A percentile compares a stretch with the other conserved stretches of the same genome.
phyloP scores from a whole-genome alignment of 2,888 invertebrate species.

The Polydesmus complanatus region DNA sequence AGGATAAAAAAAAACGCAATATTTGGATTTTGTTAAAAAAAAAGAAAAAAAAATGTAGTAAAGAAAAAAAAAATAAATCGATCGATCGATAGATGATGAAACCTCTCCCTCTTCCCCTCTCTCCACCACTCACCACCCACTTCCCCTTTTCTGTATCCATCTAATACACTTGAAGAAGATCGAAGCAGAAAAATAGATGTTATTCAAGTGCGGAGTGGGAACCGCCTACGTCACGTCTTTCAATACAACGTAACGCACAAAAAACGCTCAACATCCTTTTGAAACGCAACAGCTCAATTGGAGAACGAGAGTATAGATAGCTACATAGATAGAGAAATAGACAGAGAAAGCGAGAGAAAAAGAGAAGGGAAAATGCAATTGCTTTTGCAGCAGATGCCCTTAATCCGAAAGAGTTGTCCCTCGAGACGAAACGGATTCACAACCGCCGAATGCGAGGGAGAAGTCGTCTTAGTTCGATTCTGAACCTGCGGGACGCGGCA shows the following conservation, averaged over 20 bases:
- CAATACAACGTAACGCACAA: neutral
- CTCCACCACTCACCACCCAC: neutral
- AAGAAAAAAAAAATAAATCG: too few relatives aligned
- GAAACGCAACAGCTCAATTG: neutral
- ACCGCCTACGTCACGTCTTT: neutral
- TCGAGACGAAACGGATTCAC: too few relatives aligned
- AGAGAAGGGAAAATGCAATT: neutral
- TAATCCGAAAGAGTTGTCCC: neutral
- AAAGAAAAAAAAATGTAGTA: too few relatives aligned
- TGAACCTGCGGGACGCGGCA: too few relatives aligned
- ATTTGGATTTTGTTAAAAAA: too few relatives aligned
- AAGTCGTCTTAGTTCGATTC: too few relatives aligned
- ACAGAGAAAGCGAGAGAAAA: too few relatives aligned
- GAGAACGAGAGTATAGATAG: too few relatives aligned
- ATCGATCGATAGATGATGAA: neutral
- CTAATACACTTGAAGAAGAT: neutral
- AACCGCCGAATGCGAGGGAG: too few relatives aligned
- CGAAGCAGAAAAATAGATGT: neutral
- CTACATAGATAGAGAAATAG: too few relatives aligned
- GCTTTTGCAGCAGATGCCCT: neutral
- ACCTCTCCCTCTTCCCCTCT: neutral
- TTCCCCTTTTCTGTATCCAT: neutral
- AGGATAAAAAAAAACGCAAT: too few relatives aligned
- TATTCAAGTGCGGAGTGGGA: neutral
- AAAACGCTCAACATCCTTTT: neutral